Evolutionary conservation across 2,113 vertebrate genomes (phyloP), one percentile per base, ranked within the genome.

Genomic region (Oriolus oriolus): DNA sequence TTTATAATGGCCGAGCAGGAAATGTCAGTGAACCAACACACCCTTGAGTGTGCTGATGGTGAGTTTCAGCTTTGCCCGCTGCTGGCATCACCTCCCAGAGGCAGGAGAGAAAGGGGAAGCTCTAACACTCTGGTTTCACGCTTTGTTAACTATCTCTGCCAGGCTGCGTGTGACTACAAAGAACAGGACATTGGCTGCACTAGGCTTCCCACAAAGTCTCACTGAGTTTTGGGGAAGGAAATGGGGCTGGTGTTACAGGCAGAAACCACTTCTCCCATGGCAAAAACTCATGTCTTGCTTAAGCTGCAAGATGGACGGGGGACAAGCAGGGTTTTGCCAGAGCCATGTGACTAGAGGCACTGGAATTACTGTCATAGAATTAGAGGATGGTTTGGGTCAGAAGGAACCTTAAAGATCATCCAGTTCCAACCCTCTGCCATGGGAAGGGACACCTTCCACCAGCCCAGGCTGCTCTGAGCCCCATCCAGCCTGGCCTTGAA

Each of bases 211-310:
- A 78, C 0, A 1, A 57, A 41, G 17, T 24, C 13, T 35, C 44
- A 35, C 44, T 17, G 39, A 42, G 30, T 31, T 89, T 91, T 91
- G 74, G 11, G 90, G 95, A 91, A 96, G 92, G 81, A 97, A 97
- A 93, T 1, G 1, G 20, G 2, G 18, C 45, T 0, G 1, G 9
- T 3, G 6, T 11, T 47, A 24, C 65, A 75, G 8, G 1, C 10
- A 50, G 65, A 82, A 84, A 66, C 11, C 27, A 24, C 2, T 59
- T 78, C 23, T 74, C 3, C 1, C 16, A 9, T 11, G 33, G 31
- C 9, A 21, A 3, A 6, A 35, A 41, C 39, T 13, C 23, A 8
- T 0, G 1, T 8, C 53, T 52, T 59, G 74, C 45, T 78, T 42
- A 37, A 78, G 84, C 60, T 82, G 59, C 28, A 30, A 44, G 28